Base-by-base conservation (phyloP, 2,888 invertebrate genomes). In the Hermodice carunculata region DNA sequence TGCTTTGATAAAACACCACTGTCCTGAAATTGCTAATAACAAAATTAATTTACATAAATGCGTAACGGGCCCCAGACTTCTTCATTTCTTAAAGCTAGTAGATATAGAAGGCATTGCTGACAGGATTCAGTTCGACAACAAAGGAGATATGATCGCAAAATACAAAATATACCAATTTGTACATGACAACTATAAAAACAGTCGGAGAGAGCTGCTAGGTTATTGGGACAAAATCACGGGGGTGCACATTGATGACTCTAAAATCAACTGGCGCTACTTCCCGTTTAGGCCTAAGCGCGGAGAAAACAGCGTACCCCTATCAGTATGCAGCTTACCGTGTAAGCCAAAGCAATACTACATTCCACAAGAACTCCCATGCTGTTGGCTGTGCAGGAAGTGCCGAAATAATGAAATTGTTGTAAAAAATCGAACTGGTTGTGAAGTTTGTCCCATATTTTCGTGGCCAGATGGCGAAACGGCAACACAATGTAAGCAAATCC, bases 81-180 rank as follows among this genome's bases (percentile, higher is more conserved):
- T 73, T n/a, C 29, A 67, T 19, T 72, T 74, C 34, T 59, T 81
- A 14, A 67, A 70, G 53, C 66, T 62, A 14, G 67, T 77, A 2
- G 65, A 64, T 19, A 76, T 76, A 44, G 61, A 73, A 6, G 78
- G 79, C 14, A 67, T 69, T 6, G 54, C 68, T 34, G 79, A 78
- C 1, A 61, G 70, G 28, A 70, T 78, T 32, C 61, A 68, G 14
- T 80, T 81, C 60, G 77, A 78, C 61, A 61, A 69, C 37, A 68
- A 76, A 22, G 80, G 80, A 0, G 78, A 80, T 52, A 66, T 76
- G 1, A 63, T 76, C 40, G 75, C 76, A 4, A 69, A 70, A 34
- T 76, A 76, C 34, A 69, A 69, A n/a, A 59, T 79, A n/a, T 64
- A 61, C 17, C 77, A 79, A 54, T 79, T 76, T 49, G 56, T 68